A percentile compares a stretch with the other conserved stretches of the same genome.
Conservation (phyloP, 1,140 invertebrate genomes). For the Panagrolaimus sp. region DNA sequence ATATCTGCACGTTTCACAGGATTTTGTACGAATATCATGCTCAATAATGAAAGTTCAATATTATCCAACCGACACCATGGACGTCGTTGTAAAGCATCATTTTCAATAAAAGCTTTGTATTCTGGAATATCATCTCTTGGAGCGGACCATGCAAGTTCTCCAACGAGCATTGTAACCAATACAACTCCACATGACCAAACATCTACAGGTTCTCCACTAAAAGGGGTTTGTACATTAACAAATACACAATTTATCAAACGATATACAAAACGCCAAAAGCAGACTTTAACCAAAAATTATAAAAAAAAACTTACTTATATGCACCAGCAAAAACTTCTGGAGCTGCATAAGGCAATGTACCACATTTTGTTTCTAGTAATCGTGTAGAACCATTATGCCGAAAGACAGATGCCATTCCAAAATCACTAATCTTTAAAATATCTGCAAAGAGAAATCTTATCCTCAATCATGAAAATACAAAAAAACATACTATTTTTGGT, state of each 20-base stretch:
- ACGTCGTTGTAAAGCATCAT: neutral
- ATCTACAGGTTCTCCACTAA: slow-evolving; percentile 85
- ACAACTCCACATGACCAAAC: slow-evolving; percentile 93
- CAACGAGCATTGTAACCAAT: slow-evolving; percentile 81
- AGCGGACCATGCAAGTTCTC: slow-evolving; percentile 63
- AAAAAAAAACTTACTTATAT: slow-evolving; percentile 33
- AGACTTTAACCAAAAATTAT: neutral
- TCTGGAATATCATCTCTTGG: slow-evolving; percentile 21
- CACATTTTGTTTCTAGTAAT: slow-evolving; percentile 77
- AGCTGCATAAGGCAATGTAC: slow-evolving; percentile 89
- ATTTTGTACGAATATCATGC: slow-evolving; percentile 25
- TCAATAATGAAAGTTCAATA: slow-evolving; percentile 22
- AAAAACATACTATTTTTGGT: slow-evolving; percentile 67
- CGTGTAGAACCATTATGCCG: slow-evolving; percentile 69
- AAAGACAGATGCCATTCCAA: slow-evolving; percentile 85
- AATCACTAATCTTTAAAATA: slow-evolving; percentile 88
- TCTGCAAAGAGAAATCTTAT: slow-evolving; percentile 62
- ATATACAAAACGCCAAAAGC: neutral
- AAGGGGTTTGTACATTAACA: slow-evolving; percentile 63
- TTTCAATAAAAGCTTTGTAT: slow-evolving; percentile 19
- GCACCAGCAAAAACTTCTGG: slow-evolving; percentile 74
- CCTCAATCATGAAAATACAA: neutral
- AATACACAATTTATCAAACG: neutral
- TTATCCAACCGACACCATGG: slow-evolving; percentile 35
- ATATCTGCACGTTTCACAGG: slow-evolving; percentile 21